Percentiles rank a stretch among this genome's conserved stretches.
Conservation (phyloP, 1,140 invertebrate species). For the Polypedilum pembai region DNA sequence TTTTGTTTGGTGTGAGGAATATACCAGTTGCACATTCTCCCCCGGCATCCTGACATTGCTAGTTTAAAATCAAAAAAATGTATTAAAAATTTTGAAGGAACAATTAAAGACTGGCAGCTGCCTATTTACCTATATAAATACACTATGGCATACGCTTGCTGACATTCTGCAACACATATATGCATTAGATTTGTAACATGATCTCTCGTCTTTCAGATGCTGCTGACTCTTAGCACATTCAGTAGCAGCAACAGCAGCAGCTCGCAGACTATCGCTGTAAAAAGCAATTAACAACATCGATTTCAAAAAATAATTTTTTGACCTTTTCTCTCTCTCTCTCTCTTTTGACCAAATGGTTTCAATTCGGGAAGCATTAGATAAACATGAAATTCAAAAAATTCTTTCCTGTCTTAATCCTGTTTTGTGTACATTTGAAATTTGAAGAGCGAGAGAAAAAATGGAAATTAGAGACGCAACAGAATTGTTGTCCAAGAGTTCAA, state of each 20-base stretch:
- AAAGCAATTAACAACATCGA: background rate
- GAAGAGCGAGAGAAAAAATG: background rate
- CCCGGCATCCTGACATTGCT: background rate
- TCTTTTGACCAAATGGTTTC: background rate
- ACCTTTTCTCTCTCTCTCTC: too few species aligned
- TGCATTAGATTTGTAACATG: background rate
- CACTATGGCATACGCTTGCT: background rate
- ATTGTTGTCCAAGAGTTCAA: background rate
- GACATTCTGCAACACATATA: constrained; percentile 11
- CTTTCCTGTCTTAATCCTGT: constrained; percentile 10
- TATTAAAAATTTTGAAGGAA: background rate
- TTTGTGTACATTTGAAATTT: constrained; percentile 2
- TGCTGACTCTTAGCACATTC: background rate
- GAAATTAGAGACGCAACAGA: constrained; percentile 11
- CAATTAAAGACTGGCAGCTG: constrained; percentile 1
- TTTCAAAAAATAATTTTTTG: background rate
- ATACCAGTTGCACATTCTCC: constrained; percentile 16
- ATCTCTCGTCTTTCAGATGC: constrained; percentile 3
- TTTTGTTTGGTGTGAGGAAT: background rate
- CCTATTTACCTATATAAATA: background rate
- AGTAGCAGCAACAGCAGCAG: background rate
- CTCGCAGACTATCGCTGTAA: background rate
- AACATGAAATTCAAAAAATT: background rate
- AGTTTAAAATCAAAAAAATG: background rate
- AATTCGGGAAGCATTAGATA: background rate